A percentile compares a stretch with the other conserved stretches of the same genome.
phyloP scores from a whole-genome alignment of 2,113 vertebrate genomes.

The Cynocephalus volans region DNA sequence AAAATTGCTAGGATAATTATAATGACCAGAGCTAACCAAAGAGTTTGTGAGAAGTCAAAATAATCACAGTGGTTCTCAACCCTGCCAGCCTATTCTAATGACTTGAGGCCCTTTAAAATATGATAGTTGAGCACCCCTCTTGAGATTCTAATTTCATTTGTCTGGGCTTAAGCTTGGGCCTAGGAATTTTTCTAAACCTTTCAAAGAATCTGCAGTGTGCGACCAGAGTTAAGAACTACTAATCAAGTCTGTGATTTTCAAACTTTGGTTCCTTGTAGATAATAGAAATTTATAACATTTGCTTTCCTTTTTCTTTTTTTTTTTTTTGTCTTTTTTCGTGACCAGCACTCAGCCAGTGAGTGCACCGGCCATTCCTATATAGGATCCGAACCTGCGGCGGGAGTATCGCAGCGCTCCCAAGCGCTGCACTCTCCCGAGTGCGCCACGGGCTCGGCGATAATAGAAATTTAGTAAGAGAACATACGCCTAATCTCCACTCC shows the following conservation, averaged over 20 bases:
- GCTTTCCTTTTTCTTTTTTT: too few relatives aligned
- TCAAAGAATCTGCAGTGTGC: neutral
- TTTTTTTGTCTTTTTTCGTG: too few relatives aligned
- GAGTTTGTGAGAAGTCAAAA: neutral
- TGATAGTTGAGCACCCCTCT: neutral
- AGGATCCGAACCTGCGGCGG: too few relatives aligned
- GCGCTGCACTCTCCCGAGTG: too few relatives aligned
- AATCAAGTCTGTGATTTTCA: neutral
- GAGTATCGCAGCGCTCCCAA: too few relatives aligned
- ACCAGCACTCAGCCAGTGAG: too few relatives aligned
- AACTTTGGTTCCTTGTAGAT: neutral
- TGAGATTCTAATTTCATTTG: neutral
- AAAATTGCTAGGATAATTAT: neutral
- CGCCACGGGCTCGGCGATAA: too few relatives aligned
- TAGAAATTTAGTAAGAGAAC: neutral
- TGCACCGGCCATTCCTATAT: too few relatives aligned
- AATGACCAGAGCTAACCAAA: neutral
- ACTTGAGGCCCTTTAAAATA: neutral
- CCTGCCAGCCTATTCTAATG: neutral
- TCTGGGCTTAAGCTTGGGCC: neutral
- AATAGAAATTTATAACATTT: neutral
- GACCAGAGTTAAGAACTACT: neutral
- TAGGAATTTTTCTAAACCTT: conserved; percentile 1
- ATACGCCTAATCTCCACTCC: neutral
- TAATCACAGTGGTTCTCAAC: neutral